Evolutionary conservation across 2,797 vertebrate genomes (phyloP), one percentile per base, ranked within the genome.

Genomic region (Bovichtus variegatus): DNA sequence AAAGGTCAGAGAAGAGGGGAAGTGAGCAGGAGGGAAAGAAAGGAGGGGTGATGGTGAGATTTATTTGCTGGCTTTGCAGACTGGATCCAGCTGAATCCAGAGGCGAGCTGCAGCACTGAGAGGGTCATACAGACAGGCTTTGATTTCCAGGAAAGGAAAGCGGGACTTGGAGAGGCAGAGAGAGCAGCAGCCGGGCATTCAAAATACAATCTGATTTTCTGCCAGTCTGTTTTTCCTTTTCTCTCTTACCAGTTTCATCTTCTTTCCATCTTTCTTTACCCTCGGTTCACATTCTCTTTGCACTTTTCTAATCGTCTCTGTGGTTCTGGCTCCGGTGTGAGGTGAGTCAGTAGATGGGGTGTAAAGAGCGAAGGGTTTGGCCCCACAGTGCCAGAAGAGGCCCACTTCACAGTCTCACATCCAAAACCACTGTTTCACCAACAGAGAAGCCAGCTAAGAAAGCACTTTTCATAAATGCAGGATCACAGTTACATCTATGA

Each of bases 391-490:
- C 75, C 81, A 83, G 76, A 29, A 80, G 71, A 51, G 71, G 71
- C 81, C 75, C 27, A 74, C 71, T 78, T 82, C 76, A 46, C 67
- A 49, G 51, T 49, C 23, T 59, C 36, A 16, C 19, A 1, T 81
- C 74, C 84, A 82, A 81, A 87, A 68, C 81, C 62, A 15, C 6
- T 25, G 38, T 47, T 57, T 78, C 60, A 70, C 63, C 27, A 7
- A 9, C 19, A 13, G 38, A 74, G 11, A 19, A 38, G 76, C 78
- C 73, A 77, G 72, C 59, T 46, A 34, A 64, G 60, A 77, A 71
- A 86, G 78, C 73, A 74, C 86, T 87, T 89, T 78, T 78, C 73
- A 41, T 72, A 61, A 89, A 74, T 46, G 73, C 66, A 73, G 67
- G 74, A 77, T 83, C 41, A 0, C 63, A 69, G 81, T 74, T 82